Percentiles rank a stretch among this genome's conserved stretches.
Evolutionary conservation across 92 coral and sea anemone species (phyloP).

Genomic region (Palythoa caribaeorum): DNA sequence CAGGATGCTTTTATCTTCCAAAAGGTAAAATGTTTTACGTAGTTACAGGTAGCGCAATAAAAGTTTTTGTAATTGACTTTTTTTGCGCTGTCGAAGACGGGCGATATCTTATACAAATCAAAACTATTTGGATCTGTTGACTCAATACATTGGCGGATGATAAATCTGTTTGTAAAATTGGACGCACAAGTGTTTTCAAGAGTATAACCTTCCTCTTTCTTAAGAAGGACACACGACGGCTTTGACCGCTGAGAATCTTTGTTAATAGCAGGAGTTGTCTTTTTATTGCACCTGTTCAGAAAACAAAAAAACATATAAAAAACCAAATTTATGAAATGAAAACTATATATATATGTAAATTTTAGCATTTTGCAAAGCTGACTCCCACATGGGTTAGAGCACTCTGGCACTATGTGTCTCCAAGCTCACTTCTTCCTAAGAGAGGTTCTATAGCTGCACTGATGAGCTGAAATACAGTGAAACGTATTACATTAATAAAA

Average conservation of each 20-base stretch:
- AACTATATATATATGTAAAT: too few relatives aligned
- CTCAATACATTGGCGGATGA: background rate
- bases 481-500: too few relatives aligned
- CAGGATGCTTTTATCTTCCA: slow-evolving; percentile 13
- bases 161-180: background rate
- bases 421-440: too few relatives aligned
- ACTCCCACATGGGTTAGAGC: too few relatives aligned
- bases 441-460: too few relatives aligned
- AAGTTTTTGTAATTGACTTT: background rate
- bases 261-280: background rate
- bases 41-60: slow-evolving; percentile 6
- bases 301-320: background rate
- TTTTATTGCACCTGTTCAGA: background rate
- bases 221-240: background rate
- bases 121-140: background rate
- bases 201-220: background rate
- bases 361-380: too few relatives aligned
- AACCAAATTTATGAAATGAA: background rate
- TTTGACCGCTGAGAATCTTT: background rate
- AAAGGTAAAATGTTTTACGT: background rate
- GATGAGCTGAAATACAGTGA: too few relatives aligned
- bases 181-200: slow-evolving; percentile 1
- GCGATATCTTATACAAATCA: slow-evolving; percentile 5
- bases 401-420: too few relatives aligned
- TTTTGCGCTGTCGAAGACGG: background rate